A percentile compares a stretch with the other conserved stretches of the same genome.
Evolutionary conservation across 2,888 invertebrate species (phyloP).

Genomic region (Timandra comae): DNA sequence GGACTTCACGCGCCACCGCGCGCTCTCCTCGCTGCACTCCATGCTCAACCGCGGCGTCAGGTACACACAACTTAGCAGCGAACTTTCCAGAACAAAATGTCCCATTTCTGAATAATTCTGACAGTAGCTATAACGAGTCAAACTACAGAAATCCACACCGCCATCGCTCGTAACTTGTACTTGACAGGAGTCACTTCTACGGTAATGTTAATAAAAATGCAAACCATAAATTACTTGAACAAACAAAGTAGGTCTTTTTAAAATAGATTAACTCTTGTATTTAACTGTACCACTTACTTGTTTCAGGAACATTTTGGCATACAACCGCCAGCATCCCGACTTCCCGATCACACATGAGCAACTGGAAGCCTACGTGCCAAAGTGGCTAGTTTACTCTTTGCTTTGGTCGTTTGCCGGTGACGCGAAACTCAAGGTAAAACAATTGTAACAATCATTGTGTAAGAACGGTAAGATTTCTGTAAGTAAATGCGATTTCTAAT

Average conservation of each 20-base stretch:
- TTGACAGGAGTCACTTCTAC: too few species aligned
- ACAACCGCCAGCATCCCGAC: constrained; percentile 95
- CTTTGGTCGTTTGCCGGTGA: constrained; percentile 99
- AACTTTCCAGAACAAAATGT: too few species aligned
- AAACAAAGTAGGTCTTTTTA: too few species aligned
- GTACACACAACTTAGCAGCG: too few species aligned
- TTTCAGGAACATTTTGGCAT: constrained; percentile 92
- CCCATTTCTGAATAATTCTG: too few species aligned
- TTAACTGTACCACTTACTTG: too few species aligned
- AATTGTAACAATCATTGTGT: neutral
- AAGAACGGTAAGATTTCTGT: neutral
- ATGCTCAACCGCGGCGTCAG: constrained; percentile 97
- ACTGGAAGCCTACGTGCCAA: constrained; percentile 94
- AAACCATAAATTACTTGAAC: too few species aligned
- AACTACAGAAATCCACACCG: too few species aligned
- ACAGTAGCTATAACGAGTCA: too few species aligned
- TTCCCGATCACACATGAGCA: constrained; percentile 96
- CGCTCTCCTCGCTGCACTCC: constrained; percentile 96
- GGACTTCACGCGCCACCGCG: constrained; percentile 98
- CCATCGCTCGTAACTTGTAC: too few species aligned
- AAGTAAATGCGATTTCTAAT: neutral
- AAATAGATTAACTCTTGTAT: too few species aligned
- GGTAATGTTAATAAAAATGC: too few species aligned
- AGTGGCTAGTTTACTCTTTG: constrained; percentile 93
- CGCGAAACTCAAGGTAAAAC: constrained; percentile 91